These are phyloP conservation scores for Trissolcus basalis DNA, from an alignment of 1,140 invertebrate species.

Conservation along the genomic window DNA sequence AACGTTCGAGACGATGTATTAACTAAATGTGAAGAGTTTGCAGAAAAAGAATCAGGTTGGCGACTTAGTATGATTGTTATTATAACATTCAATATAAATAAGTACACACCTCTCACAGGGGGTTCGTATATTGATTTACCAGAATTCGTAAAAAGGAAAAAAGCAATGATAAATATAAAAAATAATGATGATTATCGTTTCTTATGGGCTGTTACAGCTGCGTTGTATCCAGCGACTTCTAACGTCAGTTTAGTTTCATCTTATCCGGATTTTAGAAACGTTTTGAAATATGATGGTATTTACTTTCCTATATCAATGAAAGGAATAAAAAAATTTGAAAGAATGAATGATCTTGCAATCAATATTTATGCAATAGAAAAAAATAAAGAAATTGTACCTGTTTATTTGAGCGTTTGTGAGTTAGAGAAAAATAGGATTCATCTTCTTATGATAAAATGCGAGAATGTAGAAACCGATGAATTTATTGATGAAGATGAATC, in stretches of 20 bases:
- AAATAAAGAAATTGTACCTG: conserved; percentile 58
- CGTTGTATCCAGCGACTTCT: conserved; percentile 59
- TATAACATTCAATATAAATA: conserved; percentile 9
- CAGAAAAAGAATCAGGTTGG: too few relatives aligned
- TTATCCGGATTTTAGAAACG: conserved; percentile 60
- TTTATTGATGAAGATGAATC: background rate
- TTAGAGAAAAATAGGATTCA: too few relatives aligned
- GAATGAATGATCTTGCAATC: conserved; percentile 66
- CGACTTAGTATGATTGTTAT: too few relatives aligned
- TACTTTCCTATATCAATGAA: conserved; percentile 67
- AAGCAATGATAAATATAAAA: conserved; percentile 68
- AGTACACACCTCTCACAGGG: conserved; percentile 61
- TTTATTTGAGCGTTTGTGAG: conserved; percentile 57
- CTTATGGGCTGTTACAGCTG: conserved; percentile 64
- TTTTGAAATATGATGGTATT: conserved; percentile 67
- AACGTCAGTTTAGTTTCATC: conserved; percentile 54
- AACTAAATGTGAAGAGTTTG: conserved; percentile 45
- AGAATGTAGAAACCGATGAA: background rate
- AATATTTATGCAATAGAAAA: conserved; percentile 59
- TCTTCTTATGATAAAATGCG: too few relatives aligned
- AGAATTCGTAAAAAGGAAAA: conserved; percentile 63
- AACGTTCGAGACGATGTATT: conserved; percentile 24
- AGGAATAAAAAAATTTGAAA: conserved; percentile 68
- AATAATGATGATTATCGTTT: conserved; percentile 64
- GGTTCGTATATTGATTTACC: conserved; percentile 62